Evolutionary conservation across 2,888 invertebrate genomes (phyloP), one percentile per base, ranked within the genome.

Genomic region (Rhamphomyia laevipes): DNA sequence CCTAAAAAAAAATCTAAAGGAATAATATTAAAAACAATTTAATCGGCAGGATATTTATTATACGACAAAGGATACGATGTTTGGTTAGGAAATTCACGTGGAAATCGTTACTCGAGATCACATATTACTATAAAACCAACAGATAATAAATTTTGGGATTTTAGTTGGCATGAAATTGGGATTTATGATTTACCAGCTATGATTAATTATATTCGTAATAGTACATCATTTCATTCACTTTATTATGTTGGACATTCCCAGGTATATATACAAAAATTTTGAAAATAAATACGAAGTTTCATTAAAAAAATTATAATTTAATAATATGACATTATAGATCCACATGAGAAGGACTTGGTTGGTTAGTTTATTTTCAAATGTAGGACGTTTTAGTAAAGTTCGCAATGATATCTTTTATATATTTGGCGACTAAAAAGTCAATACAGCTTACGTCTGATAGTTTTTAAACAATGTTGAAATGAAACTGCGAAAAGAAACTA

Each of bases 101-200:
- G 70, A 16, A 70, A 68, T 61, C 65, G 69, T 9, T 70, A 70
- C 48, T 68, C 68, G 2, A 61, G 66, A 21, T 66, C 66, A 45
- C 70, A 70, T 50, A 64, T 62, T 5, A 57, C 57, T 3, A 56
- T 65, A 16, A 64, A 65, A 57, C 66, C 68, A 15, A 63, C 67
- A 46, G 61, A 60, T n/a, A 57, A 59, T 12, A 63, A 68, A n/a
- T 84, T 74, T 62, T 84, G 84, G 84, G 63, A 74, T 44, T 84
- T 81, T 61, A 86, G 86, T 51, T 93, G 84, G 82, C 86, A 92
- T 62, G 86, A 94, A 67, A 87, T 92, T 64, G 92, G 88, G 4
- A 67, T 75, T 50, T 77, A 78, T 55, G 94, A 94, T 67, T 61
- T 93, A 45, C 89, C 92, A 0, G 78, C 86, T 0, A 86, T 84